Percentiles rank a stretch among this genome's conserved stretches.
These are phyloP conservation scores for Cantharis lateralis DNA, from an alignment of 2,888 invertebrate species.

Conservation along the genomic window DNA sequence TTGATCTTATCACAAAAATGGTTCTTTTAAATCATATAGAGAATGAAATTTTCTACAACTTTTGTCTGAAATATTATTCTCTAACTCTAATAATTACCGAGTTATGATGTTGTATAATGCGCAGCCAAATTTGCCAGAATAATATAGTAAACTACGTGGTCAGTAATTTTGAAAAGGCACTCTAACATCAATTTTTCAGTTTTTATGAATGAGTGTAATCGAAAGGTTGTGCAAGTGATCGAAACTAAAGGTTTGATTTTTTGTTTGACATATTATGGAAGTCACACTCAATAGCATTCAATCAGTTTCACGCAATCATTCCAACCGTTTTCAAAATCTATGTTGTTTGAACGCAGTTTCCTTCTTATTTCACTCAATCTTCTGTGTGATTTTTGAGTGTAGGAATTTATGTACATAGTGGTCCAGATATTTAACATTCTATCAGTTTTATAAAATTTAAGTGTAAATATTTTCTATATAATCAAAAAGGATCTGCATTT, in stretches of 20 bases:
- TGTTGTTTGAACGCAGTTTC: not conserved
- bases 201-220: not conserved
- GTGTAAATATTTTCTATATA: not conserved
- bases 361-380: not conserved
- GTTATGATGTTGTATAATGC: too few species aligned
- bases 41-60: too few species aligned
- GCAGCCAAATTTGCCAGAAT: too few species aligned
- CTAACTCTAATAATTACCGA: too few species aligned
- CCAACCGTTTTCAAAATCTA: not conserved
- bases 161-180: not conserved
- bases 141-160: not conserved
- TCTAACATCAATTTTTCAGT: not conserved
- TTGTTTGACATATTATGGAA: not conserved
- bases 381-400: not conserved
- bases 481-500: not conserved
- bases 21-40: too few species aligned
- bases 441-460: not conserved
- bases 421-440: not conserved
- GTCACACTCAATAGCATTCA: not conserved
- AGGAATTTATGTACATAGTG: not conserved
- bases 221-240: not conserved
- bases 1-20: too few species aligned
- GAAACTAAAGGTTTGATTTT: not conserved
- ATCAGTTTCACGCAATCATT: not conserved
- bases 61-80: too few species aligned